Percentiles rank a stretch among this genome's conserved stretches.
These are phyloP conservation scores for Eledona agricola DNA, from an alignment of 2,888 invertebrate genomes.

Conservation along the genomic window DNA sequence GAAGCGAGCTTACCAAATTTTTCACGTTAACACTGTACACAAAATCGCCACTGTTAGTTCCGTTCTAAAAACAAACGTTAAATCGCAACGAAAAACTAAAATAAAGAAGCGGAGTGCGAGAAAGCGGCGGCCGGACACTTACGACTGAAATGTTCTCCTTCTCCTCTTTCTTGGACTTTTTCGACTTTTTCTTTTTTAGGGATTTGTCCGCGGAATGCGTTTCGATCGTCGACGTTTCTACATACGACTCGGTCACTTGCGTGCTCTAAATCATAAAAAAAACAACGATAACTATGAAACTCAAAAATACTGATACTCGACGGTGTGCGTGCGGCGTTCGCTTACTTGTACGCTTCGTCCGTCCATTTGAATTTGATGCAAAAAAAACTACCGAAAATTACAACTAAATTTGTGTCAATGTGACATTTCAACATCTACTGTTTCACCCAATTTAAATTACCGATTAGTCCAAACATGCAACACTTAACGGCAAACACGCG, in stretches of 20 bases:
- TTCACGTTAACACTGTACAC: constrained; percentile 72
- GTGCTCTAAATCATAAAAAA: constrained; percentile 56
- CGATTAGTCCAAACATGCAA: too few species aligned
- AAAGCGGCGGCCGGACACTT: constrained; percentile 58
- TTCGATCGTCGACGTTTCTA: constrained; percentile 58
- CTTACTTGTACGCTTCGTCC: too few species aligned
- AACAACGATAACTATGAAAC: constrained; percentile 39
- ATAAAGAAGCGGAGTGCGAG: constrained; percentile 35
- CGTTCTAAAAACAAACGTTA: constrained; percentile 45
- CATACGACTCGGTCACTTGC: constrained; percentile 56
- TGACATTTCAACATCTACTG: too few species aligned
- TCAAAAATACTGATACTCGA: too few species aligned
- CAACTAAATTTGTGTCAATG: too few species aligned
- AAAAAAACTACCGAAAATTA: too few species aligned
- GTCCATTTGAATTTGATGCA: too few species aligned
- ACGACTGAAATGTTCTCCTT: constrained; percentile 76
- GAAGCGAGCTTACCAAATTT: constrained; percentile 67
- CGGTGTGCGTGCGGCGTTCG: too few species aligned
- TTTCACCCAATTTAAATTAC: too few species aligned
- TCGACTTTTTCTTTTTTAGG: constrained; percentile 68
- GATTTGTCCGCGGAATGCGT: constrained; percentile 50
- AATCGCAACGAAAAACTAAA: constrained; percentile 45
- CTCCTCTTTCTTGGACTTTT: constrained; percentile 71
- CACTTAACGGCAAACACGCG: too few species aligned
- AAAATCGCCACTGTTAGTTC: constrained; percentile 48